Evolutionary conservation across 2,113 vertebrate genomes (phyloP).

Genomic region (Tricholaema leucomelas): DNA sequence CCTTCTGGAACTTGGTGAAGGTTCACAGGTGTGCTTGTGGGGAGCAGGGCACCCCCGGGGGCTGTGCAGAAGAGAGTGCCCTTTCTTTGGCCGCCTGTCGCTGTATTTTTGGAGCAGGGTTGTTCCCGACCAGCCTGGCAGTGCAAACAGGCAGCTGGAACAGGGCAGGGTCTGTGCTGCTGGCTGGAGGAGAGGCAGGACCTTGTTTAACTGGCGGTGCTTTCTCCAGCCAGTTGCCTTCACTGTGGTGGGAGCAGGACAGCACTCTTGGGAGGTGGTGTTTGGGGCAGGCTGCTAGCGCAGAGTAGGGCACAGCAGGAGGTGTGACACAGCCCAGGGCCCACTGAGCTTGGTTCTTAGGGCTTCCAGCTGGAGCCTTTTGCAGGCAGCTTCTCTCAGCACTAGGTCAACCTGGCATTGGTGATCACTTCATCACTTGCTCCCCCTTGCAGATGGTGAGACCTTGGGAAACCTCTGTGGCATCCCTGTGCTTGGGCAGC

Average conservation of each 20-base stretch:
- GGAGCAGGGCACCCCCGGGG: not conserved
- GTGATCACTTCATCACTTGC: not conserved
- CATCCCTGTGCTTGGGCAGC: not conserved
- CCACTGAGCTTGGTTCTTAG: not conserved
- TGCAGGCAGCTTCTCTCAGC: not conserved
- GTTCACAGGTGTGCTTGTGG: not conserved
- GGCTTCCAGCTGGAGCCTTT: not conserved
- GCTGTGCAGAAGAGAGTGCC: conserved; percentile 10
- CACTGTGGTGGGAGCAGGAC: fast-evolving
- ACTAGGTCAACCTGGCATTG: not conserved
- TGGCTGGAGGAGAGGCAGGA: not conserved
- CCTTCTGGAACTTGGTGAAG: conserved; percentile 11
- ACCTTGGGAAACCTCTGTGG: not conserved
- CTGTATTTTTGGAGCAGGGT: conserved; percentile 69
- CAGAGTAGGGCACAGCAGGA: not conserved
- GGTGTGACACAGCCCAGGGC: not conserved
- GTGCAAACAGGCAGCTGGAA: conserved; percentile 51
- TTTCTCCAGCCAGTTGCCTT: not conserved
- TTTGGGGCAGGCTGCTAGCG: not conserved
- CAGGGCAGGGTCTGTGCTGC: conserved; percentile 30
- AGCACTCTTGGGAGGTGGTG: not conserved
- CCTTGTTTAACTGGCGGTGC: not conserved
- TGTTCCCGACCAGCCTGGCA: conserved; percentile 8
- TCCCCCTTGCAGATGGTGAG: fast-evolving
- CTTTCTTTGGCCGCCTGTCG: conserved; percentile 51